These are phyloP conservation scores for Hemiprocne comata DNA, from an alignment of 2,113 vertebrate species.

Conservation along the genomic window DNA sequence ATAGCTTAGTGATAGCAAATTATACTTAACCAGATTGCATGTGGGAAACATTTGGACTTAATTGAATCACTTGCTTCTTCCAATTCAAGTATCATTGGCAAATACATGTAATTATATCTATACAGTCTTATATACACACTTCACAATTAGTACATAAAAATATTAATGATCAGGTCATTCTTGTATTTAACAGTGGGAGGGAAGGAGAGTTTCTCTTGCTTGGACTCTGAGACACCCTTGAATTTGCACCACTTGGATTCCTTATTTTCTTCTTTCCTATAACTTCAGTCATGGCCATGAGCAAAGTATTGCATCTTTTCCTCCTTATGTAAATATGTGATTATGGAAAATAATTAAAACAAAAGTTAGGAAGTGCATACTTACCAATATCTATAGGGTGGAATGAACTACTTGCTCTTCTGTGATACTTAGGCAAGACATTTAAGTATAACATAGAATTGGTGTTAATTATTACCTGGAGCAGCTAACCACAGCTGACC, in stretches of 20 bases:
- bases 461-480: neutral
- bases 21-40: constrained; percentile 33
- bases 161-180: neutral
- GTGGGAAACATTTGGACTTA: constrained; percentile 49
- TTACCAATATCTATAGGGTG: neutral
- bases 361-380: neutral
- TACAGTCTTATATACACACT: neutral
- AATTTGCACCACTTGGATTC: neutral
- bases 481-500: too few species aligned
- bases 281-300: neutral
- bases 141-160: neutral
- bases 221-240: neutral
- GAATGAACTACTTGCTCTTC: neutral
- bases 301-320: neutral
- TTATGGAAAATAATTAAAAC: neutral
- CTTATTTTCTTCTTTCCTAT: neutral
- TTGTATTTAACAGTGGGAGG: neutral
- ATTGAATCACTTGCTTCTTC: constrained; percentile 47
- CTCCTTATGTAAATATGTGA: neutral
- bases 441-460: neutral
- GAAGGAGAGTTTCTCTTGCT: neutral
- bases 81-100: constrained; percentile 23
- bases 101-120: constrained; percentile 37
- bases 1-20: constrained; percentile 49
- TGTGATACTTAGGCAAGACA: neutral